Evolutionary conservation across 2,888 invertebrate genomes (phyloP), one percentile per base, ranked within the genome.

Genomic region (Caenorhabditis uteleia): DNA sequence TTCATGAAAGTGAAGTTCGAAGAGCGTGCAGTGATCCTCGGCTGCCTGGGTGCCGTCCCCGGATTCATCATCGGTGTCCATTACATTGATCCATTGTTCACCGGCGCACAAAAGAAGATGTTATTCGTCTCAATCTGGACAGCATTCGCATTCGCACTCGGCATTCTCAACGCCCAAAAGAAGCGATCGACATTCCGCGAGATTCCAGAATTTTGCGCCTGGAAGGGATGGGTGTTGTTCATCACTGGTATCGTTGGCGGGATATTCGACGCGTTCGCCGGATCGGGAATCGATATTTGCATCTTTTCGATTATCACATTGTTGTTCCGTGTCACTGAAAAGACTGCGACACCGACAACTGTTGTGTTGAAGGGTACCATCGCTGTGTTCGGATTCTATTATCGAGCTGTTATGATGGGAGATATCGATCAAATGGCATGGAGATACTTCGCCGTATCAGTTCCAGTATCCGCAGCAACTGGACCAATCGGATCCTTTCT

Each of bases 81-180:
- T 40, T 46, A 53, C 71, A 45, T 83, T n/a, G 82, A 83, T 45
- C 75, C 75, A 4, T 42, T 67, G 10, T 74, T 84, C 58, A 64
- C 72, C 8, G 75, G 78, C 16, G 60, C 78, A 14, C 65, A 74
- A 56, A 84, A 83, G 74, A 84, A 84, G 60, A 83, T 84, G 81
- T 62, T 77, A 16, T 83, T 84, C 65, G 83, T 83, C 26, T 77
- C 82, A 6, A 77, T 84, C 39, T 83, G 83, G 83, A 77, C 78
- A 23, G 74, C 83, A 3, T 83, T 84, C 58, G 82, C 84, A 6
- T 72, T 81, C 36, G 80, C 83, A 12, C 68, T 83, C 44, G 80
- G 78, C 49, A 68, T 83, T 21, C 69, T 83, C 20, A 83, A 84
- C 61, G 56, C 74, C 3, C 72, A 78, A 33, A 74, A 67, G 62